These are phyloP conservation scores for Dicroscelio sp. DNA, from an alignment of 2,888 invertebrate species.

Conservation along the genomic window DNA sequence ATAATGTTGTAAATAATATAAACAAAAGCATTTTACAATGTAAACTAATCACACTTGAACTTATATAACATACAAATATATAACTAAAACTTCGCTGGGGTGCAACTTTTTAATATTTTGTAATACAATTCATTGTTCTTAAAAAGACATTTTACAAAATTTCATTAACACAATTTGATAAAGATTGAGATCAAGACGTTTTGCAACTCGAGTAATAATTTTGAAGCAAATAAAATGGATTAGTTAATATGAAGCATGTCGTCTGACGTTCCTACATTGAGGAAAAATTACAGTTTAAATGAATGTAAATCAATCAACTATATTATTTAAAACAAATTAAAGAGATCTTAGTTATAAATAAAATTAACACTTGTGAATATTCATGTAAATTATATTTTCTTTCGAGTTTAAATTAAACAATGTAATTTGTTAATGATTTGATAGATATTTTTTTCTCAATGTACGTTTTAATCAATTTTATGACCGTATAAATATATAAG, in stretches of 20 bases:
- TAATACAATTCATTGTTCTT: slow-evolving; percentile 77
- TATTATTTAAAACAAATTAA: too few relatives aligned
- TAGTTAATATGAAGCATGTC: slow-evolving; percentile 79
- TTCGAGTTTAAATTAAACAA: too few relatives aligned
- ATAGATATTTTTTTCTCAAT: slow-evolving; percentile 60
- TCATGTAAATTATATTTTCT: not conserved
- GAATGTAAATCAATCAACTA: too few relatives aligned
- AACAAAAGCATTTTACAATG: slow-evolving; percentile 2
- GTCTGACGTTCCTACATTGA: slow-evolving; percentile 79
- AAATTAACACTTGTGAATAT: too few relatives aligned
- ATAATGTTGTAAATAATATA: slow-evolving; percentile 46
- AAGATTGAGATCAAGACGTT: slow-evolving; percentile 86
- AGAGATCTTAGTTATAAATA: too few relatives aligned
- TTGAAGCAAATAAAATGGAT: slow-evolving; percentile 78
- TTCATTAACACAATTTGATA: slow-evolving; percentile 84
- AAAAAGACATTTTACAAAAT: slow-evolving; percentile 80
- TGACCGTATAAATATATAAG: slow-evolving; percentile 82
- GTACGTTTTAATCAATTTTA: slow-evolving; percentile 79
- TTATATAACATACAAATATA: not conserved
- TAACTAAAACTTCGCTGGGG: slow-evolving; percentile 61
- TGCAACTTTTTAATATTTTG: slow-evolving; percentile 71
- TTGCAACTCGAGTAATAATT: slow-evolving; percentile 81
- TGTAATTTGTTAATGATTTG: too few relatives aligned
- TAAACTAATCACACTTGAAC: not conserved
- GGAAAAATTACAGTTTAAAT: slow-evolving; percentile 13